These are phyloP conservation scores for Hybos culiciformis DNA, from an alignment of 2,888 invertebrate species.

Conservation along the genomic window DNA sequence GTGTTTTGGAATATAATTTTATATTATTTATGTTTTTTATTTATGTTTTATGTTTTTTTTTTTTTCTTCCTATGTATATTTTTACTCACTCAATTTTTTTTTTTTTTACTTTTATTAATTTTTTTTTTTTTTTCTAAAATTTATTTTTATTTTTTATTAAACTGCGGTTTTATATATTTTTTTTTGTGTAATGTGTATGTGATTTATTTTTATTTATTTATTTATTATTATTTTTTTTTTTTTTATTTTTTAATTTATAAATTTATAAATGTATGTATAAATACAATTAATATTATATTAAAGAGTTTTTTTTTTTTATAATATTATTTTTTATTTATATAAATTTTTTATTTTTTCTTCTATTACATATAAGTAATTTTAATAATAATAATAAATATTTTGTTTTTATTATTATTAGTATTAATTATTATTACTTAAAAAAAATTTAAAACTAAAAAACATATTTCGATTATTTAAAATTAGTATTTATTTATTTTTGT, in stretches of 20 bases:
- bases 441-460: constrained; percentile 6
- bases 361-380: neutral
- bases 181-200: constrained; percentile 3
- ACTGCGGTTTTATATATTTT: constrained; percentile 7
- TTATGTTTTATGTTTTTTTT: constrained; percentile 15
- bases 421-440: constrained; percentile 8
- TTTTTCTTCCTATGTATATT: constrained; percentile 13
- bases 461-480: neutral
- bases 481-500: neutral
- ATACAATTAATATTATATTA: constrained; percentile 4
- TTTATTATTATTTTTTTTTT: constrained; percentile 5
- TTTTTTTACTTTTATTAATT: constrained; percentile 7
- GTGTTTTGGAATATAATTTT: constrained; percentile 14
- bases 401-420: constrained; percentile 5
- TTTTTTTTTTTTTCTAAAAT: constrained; percentile 1
- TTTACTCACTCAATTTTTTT: constrained; percentile 11
- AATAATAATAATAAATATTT: constrained; percentile 6
- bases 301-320: constrained; percentile 7
- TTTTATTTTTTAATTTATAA: too few relatives aligned
- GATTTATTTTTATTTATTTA: constrained; percentile 7
- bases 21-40: constrained; percentile 14
- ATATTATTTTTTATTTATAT: neutral
- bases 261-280: constrained; percentile 1
- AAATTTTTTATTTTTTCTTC: neutral
- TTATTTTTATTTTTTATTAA: neutral